phyloP scores from a whole-genome alignment of 2,888 invertebrate genomes.

The Ochropleura leucogaster region DNA sequence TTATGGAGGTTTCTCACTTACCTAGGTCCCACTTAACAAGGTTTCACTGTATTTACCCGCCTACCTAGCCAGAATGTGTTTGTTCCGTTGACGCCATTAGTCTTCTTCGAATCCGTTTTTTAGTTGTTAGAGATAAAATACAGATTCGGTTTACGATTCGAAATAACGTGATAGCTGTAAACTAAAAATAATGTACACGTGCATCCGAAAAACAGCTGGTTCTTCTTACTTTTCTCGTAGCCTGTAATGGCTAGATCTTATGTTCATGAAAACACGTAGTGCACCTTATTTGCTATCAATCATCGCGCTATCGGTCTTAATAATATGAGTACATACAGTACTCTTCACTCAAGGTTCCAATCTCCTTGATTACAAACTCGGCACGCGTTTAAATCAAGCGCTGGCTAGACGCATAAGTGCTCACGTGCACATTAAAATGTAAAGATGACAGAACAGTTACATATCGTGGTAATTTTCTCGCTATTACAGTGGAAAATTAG shows the following conservation, averaged over 20 bases:
- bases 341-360: slow-evolving; percentile 36
- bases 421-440: slow-evolving; percentile 40
- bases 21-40: too few relatives aligned
- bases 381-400: slow-evolving; percentile 30
- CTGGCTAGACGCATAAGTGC: slow-evolving; percentile 15
- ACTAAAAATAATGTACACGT: slow-evolving; percentile 23
- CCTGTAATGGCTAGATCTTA: neutral
- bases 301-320: slow-evolving; percentile 3
- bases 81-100: slow-evolving; percentile 21
- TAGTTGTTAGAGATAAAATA: slow-evolving; percentile 33
- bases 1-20: too few relatives aligned
- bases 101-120: slow-evolving; percentile 36
- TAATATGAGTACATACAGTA: slow-evolving; percentile 13
- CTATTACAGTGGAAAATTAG: slow-evolving; percentile 23
- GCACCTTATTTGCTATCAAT: slow-evolving; percentile 2
- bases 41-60: slow-evolving; percentile 1
- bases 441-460: slow-evolving; percentile 28
- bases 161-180: slow-evolving; percentile 28
- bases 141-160: slow-evolving; percentile 14
- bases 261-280: slow-evolving; percentile 13
- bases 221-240: slow-evolving; percentile 3
- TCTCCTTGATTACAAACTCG: slow-evolving; percentile 35
- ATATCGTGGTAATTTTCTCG: slow-evolving; percentile 29
- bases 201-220: slow-evolving; percentile 11
- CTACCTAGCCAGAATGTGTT: slow-evolving; percentile 5